These are phyloP conservation scores for Crotophaga sulcirostris DNA, from an alignment of 2,113 vertebrate genomes.

Conservation along the genomic window DNA sequence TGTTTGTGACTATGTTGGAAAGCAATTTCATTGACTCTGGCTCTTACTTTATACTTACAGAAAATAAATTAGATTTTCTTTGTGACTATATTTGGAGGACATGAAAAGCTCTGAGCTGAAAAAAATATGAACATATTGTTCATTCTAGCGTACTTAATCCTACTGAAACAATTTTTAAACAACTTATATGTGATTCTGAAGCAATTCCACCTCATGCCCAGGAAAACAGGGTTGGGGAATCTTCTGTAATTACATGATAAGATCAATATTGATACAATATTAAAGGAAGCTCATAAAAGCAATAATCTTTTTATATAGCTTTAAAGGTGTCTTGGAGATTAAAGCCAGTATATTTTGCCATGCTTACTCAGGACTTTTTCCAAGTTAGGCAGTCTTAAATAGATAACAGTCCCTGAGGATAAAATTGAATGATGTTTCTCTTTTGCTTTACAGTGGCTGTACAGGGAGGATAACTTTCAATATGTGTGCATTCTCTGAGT, in stretches of 20 bases:
- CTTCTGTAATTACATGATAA: conserved; percentile 10
- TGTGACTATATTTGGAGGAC: neutral
- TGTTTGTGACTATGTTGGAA: neutral
- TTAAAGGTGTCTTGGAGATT: conserved; percentile 37
- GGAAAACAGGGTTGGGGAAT: neutral
- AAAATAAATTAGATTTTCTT: conserved; percentile 40
- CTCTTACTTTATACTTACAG: neutral
- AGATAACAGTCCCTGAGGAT: neutral
- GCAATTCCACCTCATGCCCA: neutral
- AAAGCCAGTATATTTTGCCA: conserved; percentile 19
- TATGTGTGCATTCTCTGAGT: neutral
- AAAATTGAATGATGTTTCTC: neutral
- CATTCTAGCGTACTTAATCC: neutral
- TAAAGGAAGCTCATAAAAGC: conserved; percentile 37
- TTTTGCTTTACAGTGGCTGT: neutral
- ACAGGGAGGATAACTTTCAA: neutral
- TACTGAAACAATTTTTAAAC: neutral
- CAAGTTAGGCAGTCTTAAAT: neutral
- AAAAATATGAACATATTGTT: neutral
- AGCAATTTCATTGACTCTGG: neutral
- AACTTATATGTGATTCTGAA: neutral
- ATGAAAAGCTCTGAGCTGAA: neutral
- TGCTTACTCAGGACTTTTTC: conserved; percentile 40
- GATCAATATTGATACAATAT: conserved; percentile 45
- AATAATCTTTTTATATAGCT: conserved; percentile 19